Evolutionary conservation across 1,140 invertebrate species (phyloP), one percentile per base, ranked within the genome.

Genomic region (Asobara japonica): DNA sequence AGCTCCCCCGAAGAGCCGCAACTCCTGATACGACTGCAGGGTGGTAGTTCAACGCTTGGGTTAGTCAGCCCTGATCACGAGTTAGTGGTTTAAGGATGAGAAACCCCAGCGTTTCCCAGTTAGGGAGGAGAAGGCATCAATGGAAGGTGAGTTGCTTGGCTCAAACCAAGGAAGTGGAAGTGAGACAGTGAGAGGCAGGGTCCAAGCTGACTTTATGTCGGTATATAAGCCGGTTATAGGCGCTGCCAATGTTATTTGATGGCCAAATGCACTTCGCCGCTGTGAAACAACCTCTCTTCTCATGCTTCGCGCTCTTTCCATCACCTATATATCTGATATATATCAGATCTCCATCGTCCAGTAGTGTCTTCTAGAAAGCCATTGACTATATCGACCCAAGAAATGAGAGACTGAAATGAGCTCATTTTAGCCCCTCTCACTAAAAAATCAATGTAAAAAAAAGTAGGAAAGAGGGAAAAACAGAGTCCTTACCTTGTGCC

Each of bases 231-330:
- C 83, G 85, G 86, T 87, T 87, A 88, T 86, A 86, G 85, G 81
- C 81, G 80, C 83, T 87, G 84, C 85, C 85, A 80, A 88, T 88
- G 84, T 87, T 88, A 88, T 88, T 88, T 87, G 86, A 88, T 88
- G 86, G 86, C 85, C 83, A 87, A 88, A 87, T 88, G 86, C 86
- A 88, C 86, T 88, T 79, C 75, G 74, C 67, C 74, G 31, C 11
- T 71, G 74, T 67, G 75, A 78, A 73, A 77, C 73, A 73, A 77
- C 74, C 72, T 65, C 72, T 65, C 74, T 65, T 66, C 72, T 69
- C 62, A 20, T 38, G 45, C 31, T 13, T 60, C 38, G 72, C 67
- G 38, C 25, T 51, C 31, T 73, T 70, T 31, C 16, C 30, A 27
- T 62, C 27, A 62, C 29, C 60, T 62, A 62, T 62, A 62, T 56